phyloP scores from a whole-genome alignment of 2,797 vertebrate genomes.

The Harpagifer antarcticus region DNA sequence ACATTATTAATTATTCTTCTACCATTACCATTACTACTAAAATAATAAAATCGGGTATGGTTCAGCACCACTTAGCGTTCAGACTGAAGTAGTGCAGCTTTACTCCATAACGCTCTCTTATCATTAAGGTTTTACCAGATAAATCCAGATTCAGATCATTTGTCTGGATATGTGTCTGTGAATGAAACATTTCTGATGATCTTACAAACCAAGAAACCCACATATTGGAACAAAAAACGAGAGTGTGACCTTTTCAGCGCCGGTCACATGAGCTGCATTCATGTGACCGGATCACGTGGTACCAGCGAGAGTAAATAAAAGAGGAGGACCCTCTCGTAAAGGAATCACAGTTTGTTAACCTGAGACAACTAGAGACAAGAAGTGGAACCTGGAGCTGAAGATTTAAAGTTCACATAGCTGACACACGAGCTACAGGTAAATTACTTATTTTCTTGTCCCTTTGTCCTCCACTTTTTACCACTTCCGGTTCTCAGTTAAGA shows the following conservation, averaged over 20 bases:
- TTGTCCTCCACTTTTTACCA: not conserved
- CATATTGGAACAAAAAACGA: not conserved
- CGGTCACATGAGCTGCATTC: constrained; percentile 64
- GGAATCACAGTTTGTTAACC: not conserved
- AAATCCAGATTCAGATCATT: rapidly evolving
- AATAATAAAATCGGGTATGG: no score
- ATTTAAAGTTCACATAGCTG: not conserved
- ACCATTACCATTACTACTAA: no score
- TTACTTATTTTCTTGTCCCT: rapidly evolving
- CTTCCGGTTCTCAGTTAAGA: not conserved
- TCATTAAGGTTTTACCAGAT: not conserved
- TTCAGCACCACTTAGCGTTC: constrained; percentile 10
- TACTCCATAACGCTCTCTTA: not conserved
- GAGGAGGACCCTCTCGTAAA: rapidly evolving
- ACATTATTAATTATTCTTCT: no score
- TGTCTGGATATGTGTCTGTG: no score
- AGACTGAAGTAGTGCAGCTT: not conserved
- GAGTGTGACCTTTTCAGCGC: no score
- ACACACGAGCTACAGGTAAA: constrained; percentile 37
- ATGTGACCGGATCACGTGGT: constrained; percentile 75
- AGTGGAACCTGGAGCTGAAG: not conserved
- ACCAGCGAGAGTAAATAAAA: not conserved
- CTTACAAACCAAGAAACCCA: not conserved
- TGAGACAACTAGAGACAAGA: rapidly evolving
- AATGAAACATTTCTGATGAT: not conserved